phyloP scores from a whole-genome alignment of 2,797 vertebrate species.

The Ptychadena robeensis region DNA sequence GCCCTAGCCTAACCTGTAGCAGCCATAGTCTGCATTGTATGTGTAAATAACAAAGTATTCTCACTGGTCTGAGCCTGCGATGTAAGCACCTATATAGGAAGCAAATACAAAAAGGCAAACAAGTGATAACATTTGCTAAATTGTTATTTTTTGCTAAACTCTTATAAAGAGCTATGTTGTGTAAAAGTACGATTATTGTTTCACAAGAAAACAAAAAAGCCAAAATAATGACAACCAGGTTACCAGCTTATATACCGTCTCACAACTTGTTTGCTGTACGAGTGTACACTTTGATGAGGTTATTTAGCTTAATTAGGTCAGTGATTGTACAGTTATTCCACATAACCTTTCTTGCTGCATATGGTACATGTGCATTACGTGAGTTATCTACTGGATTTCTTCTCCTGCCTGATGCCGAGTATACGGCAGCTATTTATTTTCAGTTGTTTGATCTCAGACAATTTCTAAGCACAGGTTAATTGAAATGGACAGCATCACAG shows the following conservation, averaged over 20 bases:
- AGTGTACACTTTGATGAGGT: neutral
- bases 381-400: neutral
- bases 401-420: constrained; percentile 68
- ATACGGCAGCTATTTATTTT: constrained; percentile 68
- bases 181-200: too few relatives aligned
- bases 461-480: constrained; percentile 77
- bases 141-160: too few relatives aligned
- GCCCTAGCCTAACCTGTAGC: too few relatives aligned
- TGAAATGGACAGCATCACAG: constrained; percentile 66
- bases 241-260: neutral
- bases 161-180: too few relatives aligned
- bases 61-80: too few relatives aligned
- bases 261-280: neutral
- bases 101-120: too few relatives aligned
- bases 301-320: neutral
- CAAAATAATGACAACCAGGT: neutral
- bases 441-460: constrained; percentile 66
- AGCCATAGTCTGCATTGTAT: too few relatives aligned
- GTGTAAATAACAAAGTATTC: too few relatives aligned
- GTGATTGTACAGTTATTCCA: neutral
- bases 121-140: too few relatives aligned
- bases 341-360: neutral
- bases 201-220: neutral
- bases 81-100: too few relatives aligned
- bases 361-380: too few relatives aligned